Conservation (phyloP, 2,797 vertebrate genomes). For the Neoniphon sammara region DNA sequence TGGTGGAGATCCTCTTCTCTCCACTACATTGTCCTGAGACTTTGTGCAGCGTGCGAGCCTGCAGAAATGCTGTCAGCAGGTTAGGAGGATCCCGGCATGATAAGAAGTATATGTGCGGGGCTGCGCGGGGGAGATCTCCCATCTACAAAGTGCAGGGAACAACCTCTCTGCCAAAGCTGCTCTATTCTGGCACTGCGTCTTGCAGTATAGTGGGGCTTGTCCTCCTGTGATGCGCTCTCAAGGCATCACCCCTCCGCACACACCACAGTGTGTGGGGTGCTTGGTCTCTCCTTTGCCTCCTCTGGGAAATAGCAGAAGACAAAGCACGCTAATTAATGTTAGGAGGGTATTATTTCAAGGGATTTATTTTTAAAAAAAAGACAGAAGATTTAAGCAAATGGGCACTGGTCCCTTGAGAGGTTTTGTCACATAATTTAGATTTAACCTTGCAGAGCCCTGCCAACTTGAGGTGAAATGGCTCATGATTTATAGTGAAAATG, state of each 20-base stretch:
- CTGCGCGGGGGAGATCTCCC: slow-evolving; percentile 33
- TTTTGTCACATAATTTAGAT: slow-evolving; percentile 6
- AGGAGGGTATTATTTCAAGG: slow-evolving; percentile 10
- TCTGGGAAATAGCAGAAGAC: slow-evolving; percentile 19
- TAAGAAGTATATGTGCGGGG: slow-evolving; percentile 49
- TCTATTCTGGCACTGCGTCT: slow-evolving; percentile 67
- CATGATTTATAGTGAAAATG: too few relatives aligned
- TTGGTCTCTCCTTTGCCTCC: slow-evolving; percentile 48
- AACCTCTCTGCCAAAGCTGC: slow-evolving; percentile 55
- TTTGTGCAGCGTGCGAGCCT: slow-evolving; percentile 55
- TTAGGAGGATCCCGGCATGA: slow-evolving; percentile 66
- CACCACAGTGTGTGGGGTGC: slow-evolving; percentile 64
- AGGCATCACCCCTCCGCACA: slow-evolving; percentile 67
- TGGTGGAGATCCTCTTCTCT: slow-evolving; percentile 70
- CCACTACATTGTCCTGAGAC: slow-evolving; percentile 81
- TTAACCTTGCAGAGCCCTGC: too few relatives aligned
- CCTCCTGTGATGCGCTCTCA: slow-evolving; percentile 71
- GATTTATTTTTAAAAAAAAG: not conserved
- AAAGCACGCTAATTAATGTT: not conserved
- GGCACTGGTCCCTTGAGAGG: not conserved
- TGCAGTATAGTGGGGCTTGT: slow-evolving; percentile 55
- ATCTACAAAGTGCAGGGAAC: slow-evolving; percentile 61
- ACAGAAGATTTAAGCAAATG: not conserved
- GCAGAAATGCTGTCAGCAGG: slow-evolving; percentile 69
- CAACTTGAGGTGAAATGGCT: too few relatives aligned